A percentile compares a stretch with the other conserved stretches of the same genome.
These are phyloP conservation scores for Pangasius larnaudii DNA, from an alignment of 2,797 vertebrate species.

Conservation along the genomic window DNA sequence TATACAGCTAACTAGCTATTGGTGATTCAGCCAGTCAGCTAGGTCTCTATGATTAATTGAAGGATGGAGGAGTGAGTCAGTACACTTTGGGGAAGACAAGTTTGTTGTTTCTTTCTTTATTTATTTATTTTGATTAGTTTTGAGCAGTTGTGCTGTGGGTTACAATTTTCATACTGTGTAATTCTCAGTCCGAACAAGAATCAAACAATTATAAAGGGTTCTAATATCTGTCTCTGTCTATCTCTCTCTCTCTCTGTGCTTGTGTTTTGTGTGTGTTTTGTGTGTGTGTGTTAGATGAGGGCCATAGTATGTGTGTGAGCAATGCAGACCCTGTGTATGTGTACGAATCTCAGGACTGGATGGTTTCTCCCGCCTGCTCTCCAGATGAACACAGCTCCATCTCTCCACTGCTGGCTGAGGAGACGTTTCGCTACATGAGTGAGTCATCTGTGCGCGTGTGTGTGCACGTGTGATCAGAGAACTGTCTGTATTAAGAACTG, in stretches of 20 bases:
- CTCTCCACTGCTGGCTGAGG: conserved; percentile 83
- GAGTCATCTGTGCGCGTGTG: conserved; percentile 64
- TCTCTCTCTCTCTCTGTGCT: neutral
- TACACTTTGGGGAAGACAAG: no score
- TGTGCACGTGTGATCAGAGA: neutral
- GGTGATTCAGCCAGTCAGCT: neutral
- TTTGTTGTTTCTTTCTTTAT: no score
- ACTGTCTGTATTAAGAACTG: neutral
- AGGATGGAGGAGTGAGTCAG: neutral
- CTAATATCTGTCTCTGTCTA: neutral
- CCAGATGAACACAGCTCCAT: conserved; percentile 72
- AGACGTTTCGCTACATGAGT: conserved; percentile 96
- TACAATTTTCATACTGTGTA: neutral
- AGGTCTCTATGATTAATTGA: neutral
- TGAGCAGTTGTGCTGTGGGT: neutral
- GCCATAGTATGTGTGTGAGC: conserved; percentile 62
- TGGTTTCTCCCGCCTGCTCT: conserved; percentile 72
- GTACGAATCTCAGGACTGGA: conserved; percentile 89
- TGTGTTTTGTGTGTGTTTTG: conserved; percentile 1
- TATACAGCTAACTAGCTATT: neutral
- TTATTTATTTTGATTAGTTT: no score
- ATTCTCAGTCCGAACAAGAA: neutral
- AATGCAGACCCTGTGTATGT: conserved; percentile 84
- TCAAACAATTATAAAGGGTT: neutral
- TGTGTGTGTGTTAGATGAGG: conserved; percentile 69